These are phyloP conservation scores for Orycteropus afer DNA, from an alignment of 2,113 vertebrate genomes.

Conservation along the genomic window DNA sequence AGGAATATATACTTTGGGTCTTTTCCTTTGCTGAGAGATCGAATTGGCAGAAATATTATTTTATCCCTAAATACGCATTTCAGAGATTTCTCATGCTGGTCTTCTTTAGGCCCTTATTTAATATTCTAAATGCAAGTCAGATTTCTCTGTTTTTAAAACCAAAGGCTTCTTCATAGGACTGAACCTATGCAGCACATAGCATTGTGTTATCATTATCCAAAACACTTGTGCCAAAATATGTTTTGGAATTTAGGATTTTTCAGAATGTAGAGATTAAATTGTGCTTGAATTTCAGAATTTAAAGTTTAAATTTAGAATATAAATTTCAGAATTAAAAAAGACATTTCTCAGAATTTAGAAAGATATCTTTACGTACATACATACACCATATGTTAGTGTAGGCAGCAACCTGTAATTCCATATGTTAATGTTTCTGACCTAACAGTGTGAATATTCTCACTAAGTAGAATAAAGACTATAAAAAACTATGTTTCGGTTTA, in stretches of 20 bases:
- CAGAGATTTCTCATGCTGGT: not conserved
- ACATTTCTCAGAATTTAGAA: not conserved
- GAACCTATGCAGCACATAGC: not conserved
- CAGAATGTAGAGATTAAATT: not conserved
- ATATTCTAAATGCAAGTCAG: not conserved
- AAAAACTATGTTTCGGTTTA: not conserved
- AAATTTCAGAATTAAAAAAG: not conserved
- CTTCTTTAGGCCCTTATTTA: not conserved
- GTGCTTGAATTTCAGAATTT: not conserved
- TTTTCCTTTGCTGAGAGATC: not conserved
- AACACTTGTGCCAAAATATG: not conserved
- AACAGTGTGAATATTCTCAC: too few relatives aligned
- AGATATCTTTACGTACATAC: not conserved
- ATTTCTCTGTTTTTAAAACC: not conserved
- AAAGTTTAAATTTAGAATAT: constrained; percentile 3
- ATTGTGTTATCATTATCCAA: not conserved
- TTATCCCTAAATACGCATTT: not conserved
- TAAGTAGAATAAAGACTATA: not conserved
- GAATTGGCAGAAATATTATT: not conserved
- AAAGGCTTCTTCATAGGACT: not conserved
- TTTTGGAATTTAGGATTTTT: not conserved
- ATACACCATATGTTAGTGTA: rapidly evolving
- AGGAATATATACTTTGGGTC: not conserved
- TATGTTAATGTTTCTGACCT: not conserved
- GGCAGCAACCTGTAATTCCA: not conserved